These are phyloP conservation scores for Paracanthobrama guichenoti DNA, from an alignment of 2,113 vertebrate genomes.

Conservation along the genomic window DNA sequence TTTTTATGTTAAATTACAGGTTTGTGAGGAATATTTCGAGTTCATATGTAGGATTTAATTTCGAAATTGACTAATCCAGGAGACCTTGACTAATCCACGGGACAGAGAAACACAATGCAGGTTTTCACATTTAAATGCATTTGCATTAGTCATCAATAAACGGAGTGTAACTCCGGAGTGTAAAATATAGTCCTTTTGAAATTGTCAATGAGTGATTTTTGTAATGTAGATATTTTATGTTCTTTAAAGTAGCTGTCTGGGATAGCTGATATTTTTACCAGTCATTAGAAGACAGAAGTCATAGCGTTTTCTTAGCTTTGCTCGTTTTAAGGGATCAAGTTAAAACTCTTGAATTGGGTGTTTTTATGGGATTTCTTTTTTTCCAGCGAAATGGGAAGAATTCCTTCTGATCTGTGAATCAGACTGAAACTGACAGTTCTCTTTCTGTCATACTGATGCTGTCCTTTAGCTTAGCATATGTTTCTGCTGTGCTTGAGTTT, in stretches of 20 bases:
- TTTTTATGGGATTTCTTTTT: neutral
- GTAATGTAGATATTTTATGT: neutral
- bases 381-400: neutral
- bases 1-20: neutral
- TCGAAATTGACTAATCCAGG: neutral
- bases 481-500: neutral
- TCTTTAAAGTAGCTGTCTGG: neutral
- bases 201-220: neutral
- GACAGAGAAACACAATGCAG: neutral
- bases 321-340: neutral
- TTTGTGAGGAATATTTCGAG: neutral
- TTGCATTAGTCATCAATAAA: neutral
- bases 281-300: neutral
- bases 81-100: slow-evolving; percentile 7
- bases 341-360: neutral
- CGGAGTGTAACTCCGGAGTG: neutral
- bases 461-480: neutral
- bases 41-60: slow-evolving; percentile 20
- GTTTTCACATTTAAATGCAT: slow-evolving; percentile 9
- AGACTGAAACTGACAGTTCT: slow-evolving; percentile 6
- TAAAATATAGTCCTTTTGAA: neutral
- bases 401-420: neutral
- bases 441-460: neutral
- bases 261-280: neutral
- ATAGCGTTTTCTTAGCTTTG: neutral